Evolutionary conservation across 2,113 vertebrate species (phyloP).

Genomic region (Delphinapterus leucas): DNA sequence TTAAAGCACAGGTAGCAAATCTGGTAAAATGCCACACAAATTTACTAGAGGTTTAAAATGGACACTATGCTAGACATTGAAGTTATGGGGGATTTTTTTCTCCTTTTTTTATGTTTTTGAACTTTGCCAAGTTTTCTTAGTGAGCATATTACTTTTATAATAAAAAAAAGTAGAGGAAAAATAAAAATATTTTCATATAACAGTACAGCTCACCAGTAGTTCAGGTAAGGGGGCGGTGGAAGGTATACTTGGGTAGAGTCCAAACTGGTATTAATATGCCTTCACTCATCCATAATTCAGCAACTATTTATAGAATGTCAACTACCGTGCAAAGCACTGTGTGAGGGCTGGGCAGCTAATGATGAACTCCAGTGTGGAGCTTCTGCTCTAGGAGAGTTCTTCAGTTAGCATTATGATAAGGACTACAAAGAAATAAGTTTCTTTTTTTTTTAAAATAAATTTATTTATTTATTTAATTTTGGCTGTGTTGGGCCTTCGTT

Average conservation of each 20-base stretch:
- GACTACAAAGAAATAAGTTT: background rate
- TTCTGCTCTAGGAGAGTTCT: constrained; percentile 4
- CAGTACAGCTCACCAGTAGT: background rate
- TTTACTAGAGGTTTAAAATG: background rate
- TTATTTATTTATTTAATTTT: too few species aligned
- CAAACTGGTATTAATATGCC: background rate
- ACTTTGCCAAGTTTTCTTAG: background rate
- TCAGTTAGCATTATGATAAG: background rate
- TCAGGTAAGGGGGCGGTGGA: background rate
- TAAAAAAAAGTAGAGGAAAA: background rate
- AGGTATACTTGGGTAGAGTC: background rate
- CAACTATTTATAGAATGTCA: background rate
- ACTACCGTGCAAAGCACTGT: background rate
- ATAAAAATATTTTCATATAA: background rate
- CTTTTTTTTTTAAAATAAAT: too few species aligned
- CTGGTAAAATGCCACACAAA: background rate
- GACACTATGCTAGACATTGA: background rate
- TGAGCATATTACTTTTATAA: background rate
- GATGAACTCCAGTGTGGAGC: background rate
- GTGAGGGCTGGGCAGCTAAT: background rate
- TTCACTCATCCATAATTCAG: background rate
- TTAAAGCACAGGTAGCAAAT: background rate
- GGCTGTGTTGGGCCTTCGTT: too few species aligned
- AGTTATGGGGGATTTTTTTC: background rate
- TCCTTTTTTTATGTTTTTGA: background rate